Evolutionary conservation across 2,797 vertebrate genomes (phyloP).

Genomic region (Lemur catta): DNA sequence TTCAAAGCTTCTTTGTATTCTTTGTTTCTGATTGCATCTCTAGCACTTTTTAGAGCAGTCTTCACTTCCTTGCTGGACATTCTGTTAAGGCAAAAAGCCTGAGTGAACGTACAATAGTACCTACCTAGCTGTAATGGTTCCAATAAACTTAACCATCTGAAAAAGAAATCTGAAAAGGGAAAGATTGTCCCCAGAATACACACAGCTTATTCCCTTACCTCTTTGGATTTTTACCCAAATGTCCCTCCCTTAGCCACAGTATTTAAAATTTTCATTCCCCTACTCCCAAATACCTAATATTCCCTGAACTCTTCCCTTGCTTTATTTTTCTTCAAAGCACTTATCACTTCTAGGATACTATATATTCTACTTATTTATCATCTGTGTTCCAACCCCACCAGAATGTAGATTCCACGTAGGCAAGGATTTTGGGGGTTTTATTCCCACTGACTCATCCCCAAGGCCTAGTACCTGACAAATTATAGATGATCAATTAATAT

Average conservation of each 20-base stretch:
- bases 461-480: not conserved
- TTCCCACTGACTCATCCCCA: not conserved
- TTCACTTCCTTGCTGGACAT: constrained; percentile 99
- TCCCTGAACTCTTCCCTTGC: not conserved
- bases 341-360: not conserved
- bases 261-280: not conserved
- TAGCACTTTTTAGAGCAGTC: constrained; percentile 92
- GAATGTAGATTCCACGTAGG: not conserved
- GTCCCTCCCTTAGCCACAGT: not conserved
- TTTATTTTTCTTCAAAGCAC: constrained; percentile 34
- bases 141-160: not conserved
- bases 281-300: not conserved
- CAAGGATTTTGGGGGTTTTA: not conserved
- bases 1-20: constrained; percentile 97
- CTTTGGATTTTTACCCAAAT: constrained; percentile 18
- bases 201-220: not conserved
- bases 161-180: not conserved
- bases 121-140: not conserved
- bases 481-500: not conserved
- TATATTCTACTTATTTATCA: not conserved
- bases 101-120: not conserved
- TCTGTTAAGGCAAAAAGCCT: constrained; percentile 38
- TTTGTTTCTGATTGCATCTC: constrained; percentile 98
- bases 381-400: not conserved
- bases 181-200: not conserved